Evolutionary conservation across 2,888 invertebrate genomes (phyloP), one percentile per base, ranked within the genome.

Genomic region (Leptopterna dolabrata): DNA sequence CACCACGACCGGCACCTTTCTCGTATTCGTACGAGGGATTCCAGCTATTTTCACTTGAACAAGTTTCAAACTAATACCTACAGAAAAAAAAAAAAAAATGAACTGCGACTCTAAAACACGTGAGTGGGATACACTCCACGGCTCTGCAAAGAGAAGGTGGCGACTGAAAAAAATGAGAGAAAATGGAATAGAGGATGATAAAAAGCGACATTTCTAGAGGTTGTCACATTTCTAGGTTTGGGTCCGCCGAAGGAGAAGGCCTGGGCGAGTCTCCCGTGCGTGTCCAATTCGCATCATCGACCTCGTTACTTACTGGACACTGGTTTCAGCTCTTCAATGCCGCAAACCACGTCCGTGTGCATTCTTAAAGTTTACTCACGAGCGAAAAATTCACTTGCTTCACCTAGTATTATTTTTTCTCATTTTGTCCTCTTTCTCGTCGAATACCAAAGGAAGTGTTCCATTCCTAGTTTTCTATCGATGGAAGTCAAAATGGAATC

Each of bases 161-260:
- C 63, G 24, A 63, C 24, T 11, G 24, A 6, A 63, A 63, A 63
- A 63, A 63, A 63, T 6, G 24, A 3, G 63, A 24, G 63, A 63
- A 63, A 63, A 63, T 19, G 63, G 63, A 63, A 63, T 63, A 11
- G 24, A 9, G 13, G 24, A 27, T 63, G 27, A 63, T 63, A 63
- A 27, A 63, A 63, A 63, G 63, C 63, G 63, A 63, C 63, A 24
- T 63, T 24, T 63, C 63, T 63, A 27, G 24, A 63, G 27, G 63
- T 63, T 63, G 63, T 63, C 63, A 63, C 63, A 63, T 63, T 63
- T 63, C 24, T 63, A 63, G 63, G 63, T 63, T 63, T 63, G 63
- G n/a, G 51, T 36, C 51, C 51, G n/a, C 51, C 51, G 16, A 16
- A 51, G 63, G 63, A 63, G 63, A 63, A 63, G 63, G 1, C 9